A percentile compares a stretch with the other conserved stretches of the same genome.
Conservation (phyloP, 2,888 invertebrate species). For the Cosmorhoe ocellata region DNA sequence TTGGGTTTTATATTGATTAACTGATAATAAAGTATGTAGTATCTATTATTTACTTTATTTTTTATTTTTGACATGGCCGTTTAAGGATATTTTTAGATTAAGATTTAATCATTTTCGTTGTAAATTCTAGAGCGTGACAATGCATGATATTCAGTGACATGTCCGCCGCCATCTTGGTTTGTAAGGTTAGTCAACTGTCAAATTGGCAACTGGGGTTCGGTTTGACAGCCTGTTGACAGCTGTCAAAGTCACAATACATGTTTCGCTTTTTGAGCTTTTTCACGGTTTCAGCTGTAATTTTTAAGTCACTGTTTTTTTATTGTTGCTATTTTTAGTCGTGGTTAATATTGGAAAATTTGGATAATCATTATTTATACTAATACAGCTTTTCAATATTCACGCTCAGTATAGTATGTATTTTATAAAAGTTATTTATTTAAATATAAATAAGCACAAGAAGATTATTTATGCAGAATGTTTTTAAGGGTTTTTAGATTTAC, state of each 20-base stretch:
- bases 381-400: conserved; percentile 10
- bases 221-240: conserved; percentile 38
- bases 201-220: conserved; percentile 46
- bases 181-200: conserved; percentile 73
- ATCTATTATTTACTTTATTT: neutral
- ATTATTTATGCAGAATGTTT: too few species aligned
- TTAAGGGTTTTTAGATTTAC: too few species aligned
- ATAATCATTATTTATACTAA: neutral
- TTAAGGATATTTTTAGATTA: conserved; percentile 15
- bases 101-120: conserved; percentile 39
- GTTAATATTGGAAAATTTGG: neutral
- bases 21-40: too few species aligned
- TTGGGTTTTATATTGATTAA: too few species aligned
- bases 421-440: too few species aligned
- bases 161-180: conserved; percentile 68
- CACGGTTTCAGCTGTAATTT: conserved; percentile 6
- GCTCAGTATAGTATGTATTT: conserved; percentile 2
- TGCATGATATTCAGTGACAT: conserved; percentile 72
- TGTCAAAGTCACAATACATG: conserved; percentile 33
- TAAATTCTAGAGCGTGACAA: conserved; percentile 80
- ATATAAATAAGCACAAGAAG: too few species aligned
- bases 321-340: neutral
- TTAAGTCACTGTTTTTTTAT: neutral
- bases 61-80: neutral
- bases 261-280: conserved; percentile 11